These are phyloP conservation scores for Byasa hedistus DNA, from an alignment of 2,888 invertebrate species.

Conservation along the genomic window DNA sequence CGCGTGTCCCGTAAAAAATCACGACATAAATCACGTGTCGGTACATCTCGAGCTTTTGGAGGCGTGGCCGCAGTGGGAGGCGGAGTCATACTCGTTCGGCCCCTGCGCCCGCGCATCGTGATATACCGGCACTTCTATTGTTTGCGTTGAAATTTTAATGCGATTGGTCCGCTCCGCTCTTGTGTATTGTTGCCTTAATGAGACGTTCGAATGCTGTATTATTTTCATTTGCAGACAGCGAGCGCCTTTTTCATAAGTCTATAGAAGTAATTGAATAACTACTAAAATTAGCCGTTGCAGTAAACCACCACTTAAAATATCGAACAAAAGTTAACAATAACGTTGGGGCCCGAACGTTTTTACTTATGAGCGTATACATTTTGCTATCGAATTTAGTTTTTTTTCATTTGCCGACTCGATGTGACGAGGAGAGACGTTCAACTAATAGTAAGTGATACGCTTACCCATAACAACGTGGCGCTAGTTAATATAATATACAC, in stretches of 20 bases:
- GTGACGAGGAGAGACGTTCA: too few species aligned
- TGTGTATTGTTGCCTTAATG: constrained; percentile 35
- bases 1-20: constrained; percentile 40
- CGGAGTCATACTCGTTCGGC: constrained; percentile 52
- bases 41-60: constrained; percentile 39
- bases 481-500: too few species aligned
- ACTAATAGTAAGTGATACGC: too few species aligned
- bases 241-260: background rate
- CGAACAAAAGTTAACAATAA: too few species aligned
- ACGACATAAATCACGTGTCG: constrained; percentile 42
- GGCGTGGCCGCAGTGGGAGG: constrained; percentile 50
- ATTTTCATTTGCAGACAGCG: constrained; percentile 5
- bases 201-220: constrained; percentile 2
- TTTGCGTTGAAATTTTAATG: constrained; percentile 43
- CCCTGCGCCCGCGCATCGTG: constrained; percentile 57
- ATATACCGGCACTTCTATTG: constrained; percentile 66
- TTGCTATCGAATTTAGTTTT: too few species aligned
- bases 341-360: too few species aligned
- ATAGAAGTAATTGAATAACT: background rate
- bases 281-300: background rate
- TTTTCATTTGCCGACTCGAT: too few species aligned
- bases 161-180: constrained; percentile 37
- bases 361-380: too few species aligned
- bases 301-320: too few species aligned
- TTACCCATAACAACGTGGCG: too few species aligned